Evolutionary conservation across 2,113 vertebrate species (phyloP), one percentile per base, ranked within the genome.

Genomic region (Rostratula benghalensis): DNA sequence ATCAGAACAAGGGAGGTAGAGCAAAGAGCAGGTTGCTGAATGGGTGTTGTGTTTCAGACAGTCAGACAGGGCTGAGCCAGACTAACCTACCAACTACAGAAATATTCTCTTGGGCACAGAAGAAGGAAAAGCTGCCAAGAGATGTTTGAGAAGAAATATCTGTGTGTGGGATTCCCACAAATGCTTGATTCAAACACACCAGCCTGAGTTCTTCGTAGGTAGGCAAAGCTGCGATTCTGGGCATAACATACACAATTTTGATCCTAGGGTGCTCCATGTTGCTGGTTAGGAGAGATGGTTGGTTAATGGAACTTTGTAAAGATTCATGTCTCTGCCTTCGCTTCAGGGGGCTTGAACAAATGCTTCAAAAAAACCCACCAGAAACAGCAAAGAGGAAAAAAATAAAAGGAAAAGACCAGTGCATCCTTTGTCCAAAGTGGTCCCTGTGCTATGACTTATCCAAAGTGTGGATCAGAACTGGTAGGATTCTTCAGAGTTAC

Each of bases 381-480:
- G 4, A 92, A 75, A 51, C 71, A 48, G 71, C 48, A 92, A 90
- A 88, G 87, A 78, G 64, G 19, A 22, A 94, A 93, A 93, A 92
- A 89, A 78, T 91, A 78, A 96, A 96, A 97, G 51, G 27, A 84
- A 81, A 83, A 89, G 84, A 70, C 59, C 59, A 33, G 83, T 53
- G 70, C 57, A 89, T 87, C 81, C 70, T 95, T 97, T 94, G 82
- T 95, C 94, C 92, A 79, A 75, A 87, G 80, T 74, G 68, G 39
- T 92, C 70, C 89, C 94, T 91, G 63, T 80, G 85, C 60, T 83
- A 39, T 45, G 61, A 85, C 86, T 92, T 96, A 94, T 84, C 92
- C 83, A 90, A 93, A 86, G 90, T 53, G 73, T 41, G 85, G 77
- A 97, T 91, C 86, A 94, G 91, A 96, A 92, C 79, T 92, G 56